A percentile compares a stretch with the other conserved stretches of the same genome.
These are phyloP conservation scores for Hirundo rustica DNA, from an alignment of 2,797 vertebrate genomes.

Conservation along the genomic window DNA sequence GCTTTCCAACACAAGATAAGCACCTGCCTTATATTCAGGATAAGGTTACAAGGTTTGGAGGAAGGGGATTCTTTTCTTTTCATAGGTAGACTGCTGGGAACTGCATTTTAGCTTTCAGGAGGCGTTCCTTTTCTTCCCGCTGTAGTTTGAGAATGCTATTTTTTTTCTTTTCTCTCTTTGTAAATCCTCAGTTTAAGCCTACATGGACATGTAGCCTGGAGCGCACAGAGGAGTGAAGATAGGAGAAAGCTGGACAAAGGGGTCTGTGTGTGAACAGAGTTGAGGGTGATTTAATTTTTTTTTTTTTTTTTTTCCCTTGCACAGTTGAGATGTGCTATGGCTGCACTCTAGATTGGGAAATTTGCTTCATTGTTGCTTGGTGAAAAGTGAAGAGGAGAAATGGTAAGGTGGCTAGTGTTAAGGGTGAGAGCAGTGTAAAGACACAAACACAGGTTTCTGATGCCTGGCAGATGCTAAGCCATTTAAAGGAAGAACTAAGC, in stretches of 20 bases:
- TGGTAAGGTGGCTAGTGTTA: neutral
- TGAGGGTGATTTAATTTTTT: neutral
- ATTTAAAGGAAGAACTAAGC: conserved; percentile 21
- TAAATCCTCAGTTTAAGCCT: neutral
- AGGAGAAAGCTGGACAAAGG: neutral
- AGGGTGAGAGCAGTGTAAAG: neutral
- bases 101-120: neutral
- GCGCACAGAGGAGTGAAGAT: neutral
- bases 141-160: neutral
- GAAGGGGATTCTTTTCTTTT: neutral
- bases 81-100: neutral
- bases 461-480: neutral
- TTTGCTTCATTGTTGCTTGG: neutral
- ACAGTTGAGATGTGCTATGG: neutral
- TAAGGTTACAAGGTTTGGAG: neutral
- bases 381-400: neutral
- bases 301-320: neutral
- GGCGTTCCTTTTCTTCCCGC: neutral
- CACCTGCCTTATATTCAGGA: neutral
- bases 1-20: neutral
- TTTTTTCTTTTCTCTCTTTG: no score
- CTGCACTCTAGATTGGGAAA: neutral
- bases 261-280: neutral
- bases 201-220: neutral
- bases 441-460: neutral